These are phyloP conservation scores for Heliconius himera DNA, from an alignment of 1,140 invertebrate genomes.

Conservation along the genomic window DNA sequence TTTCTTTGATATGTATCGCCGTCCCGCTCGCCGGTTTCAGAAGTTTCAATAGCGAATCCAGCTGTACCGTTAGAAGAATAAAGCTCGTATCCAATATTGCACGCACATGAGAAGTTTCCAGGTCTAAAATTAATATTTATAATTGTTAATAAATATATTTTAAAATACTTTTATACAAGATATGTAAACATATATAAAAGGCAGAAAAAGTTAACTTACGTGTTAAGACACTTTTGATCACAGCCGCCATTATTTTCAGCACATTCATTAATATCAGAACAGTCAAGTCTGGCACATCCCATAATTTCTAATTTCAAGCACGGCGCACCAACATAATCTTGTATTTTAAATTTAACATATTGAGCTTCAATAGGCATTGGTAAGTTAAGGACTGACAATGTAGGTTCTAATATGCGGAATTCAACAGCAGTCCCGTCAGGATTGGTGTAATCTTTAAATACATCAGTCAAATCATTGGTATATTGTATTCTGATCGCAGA, in stretches of 20 bases:
- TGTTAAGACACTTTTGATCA: constrained; percentile 96
- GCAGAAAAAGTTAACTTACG: constrained; percentile 63
- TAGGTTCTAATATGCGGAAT: constrained; percentile 93
- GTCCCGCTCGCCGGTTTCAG: constrained; percentile 93
- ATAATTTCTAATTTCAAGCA: constrained; percentile 96
- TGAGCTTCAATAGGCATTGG: constrained; percentile 95
- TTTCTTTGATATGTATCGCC: constrained; percentile 95
- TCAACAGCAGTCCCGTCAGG: constrained; percentile 96
- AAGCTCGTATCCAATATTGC: constrained; percentile 96
- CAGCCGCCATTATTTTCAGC: constrained; percentile 94
- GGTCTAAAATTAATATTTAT: constrained; percentile 79
- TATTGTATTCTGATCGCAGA: constrained; percentile 93
- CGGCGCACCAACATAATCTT: constrained; percentile 93
- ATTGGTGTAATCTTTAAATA: constrained; percentile 95
- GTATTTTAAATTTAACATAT: constrained; percentile 93
- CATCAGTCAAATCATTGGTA: constrained; percentile 93
- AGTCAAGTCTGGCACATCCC: constrained; percentile 95
- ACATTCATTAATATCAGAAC: constrained; percentile 96
- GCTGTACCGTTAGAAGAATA: constrained; percentile 95
- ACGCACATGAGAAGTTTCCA: constrained; percentile 93
- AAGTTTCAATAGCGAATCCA: constrained; percentile 90
- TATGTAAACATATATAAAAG: neutral
- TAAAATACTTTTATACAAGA: neutral
- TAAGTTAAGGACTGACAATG: constrained; percentile 93
- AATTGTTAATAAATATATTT: no score